Conservation (phyloP, 2,113 vertebrate species). For the Cyphomyrus plagiostoma region DNA sequence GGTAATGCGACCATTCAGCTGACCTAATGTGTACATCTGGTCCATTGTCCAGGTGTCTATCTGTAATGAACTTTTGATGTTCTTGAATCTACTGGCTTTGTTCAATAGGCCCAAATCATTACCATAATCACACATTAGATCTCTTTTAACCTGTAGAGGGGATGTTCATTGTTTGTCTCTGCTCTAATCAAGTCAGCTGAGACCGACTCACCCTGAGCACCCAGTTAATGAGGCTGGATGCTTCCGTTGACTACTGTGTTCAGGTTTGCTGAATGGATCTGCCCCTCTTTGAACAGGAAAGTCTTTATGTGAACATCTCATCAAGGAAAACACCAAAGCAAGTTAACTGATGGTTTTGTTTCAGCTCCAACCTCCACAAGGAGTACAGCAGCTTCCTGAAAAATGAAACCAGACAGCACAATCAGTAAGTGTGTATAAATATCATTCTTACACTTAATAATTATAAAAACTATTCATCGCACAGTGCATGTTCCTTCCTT, state of each 20-base stretch:
- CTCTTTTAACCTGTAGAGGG: neutral
- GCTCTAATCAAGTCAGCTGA: neutral
- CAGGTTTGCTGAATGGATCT: neutral
- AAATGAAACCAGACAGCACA: neutral
- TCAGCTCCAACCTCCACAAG: neutral
- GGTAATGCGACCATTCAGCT: neutral
- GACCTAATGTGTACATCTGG: neutral
- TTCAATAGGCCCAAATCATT: neutral
- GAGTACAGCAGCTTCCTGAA: neutral
- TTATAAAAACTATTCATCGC: neutral
- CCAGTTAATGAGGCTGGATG: neutral
- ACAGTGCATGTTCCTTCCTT: neutral
- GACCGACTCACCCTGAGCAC: neutral
- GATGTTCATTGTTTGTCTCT: neutral
- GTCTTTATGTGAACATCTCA: neutral
- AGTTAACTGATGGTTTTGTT: neutral
- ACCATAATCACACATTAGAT: neutral
- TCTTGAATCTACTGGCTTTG: neutral
- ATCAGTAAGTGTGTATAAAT: neutral
- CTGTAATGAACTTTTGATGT: neutral
- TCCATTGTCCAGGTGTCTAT: neutral
- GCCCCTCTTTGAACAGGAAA: neutral
- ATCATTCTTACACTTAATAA: neutral
- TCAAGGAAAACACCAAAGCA: neutral
- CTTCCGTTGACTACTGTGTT: neutral